Percentiles rank a stretch among this genome's conserved stretches.
These are phyloP conservation scores for Monoplex corrugatus DNA, from an alignment of 2,888 invertebrate genomes.

Conservation along the genomic window DNA sequence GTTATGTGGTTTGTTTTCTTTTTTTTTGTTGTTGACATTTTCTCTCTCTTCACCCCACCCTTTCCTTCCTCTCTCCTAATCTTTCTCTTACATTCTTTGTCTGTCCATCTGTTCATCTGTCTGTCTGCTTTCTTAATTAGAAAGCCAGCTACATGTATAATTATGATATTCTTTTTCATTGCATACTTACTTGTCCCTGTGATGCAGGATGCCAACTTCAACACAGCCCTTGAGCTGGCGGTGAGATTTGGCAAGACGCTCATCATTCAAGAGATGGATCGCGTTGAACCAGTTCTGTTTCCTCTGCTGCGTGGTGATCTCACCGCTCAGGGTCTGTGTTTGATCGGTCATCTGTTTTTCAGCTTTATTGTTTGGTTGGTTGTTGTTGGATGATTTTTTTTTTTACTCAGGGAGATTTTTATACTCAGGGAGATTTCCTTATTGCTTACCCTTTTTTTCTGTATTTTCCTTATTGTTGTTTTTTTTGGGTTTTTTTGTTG, in stretches of 20 bases:
- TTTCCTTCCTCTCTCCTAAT: not conserved
- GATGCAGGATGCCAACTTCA: slow-evolving; percentile 82
- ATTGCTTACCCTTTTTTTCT: not conserved
- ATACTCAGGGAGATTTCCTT: not conserved
- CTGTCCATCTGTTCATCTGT: not conserved
- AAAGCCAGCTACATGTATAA: too few relatives aligned
- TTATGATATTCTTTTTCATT: not conserved
- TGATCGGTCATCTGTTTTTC: not conserved
- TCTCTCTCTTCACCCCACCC: not conserved
- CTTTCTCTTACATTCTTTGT: not conserved
- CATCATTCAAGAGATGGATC: slow-evolving; percentile 90
- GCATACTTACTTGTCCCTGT: slow-evolving; percentile 2
- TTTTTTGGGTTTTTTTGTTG: too few relatives aligned
- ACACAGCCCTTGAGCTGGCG: slow-evolving; percentile 82
- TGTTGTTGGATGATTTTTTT: too few relatives aligned
- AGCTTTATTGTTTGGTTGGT: too few relatives aligned
- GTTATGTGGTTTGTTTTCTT: not conserved
- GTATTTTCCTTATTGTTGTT: not conserved
- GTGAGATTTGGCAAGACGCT: slow-evolving; percentile 93
- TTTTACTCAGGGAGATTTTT: too few relatives aligned
- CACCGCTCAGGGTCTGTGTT: slow-evolving; percentile 81
- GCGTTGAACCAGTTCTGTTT: slow-evolving; percentile 85
- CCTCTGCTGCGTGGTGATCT: slow-evolving; percentile 87
- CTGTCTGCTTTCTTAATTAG: not conserved
- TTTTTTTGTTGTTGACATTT: not conserved